Evolutionary conservation across 2,888 invertebrate species (phyloP).

Genomic region (Alcis repandata): DNA sequence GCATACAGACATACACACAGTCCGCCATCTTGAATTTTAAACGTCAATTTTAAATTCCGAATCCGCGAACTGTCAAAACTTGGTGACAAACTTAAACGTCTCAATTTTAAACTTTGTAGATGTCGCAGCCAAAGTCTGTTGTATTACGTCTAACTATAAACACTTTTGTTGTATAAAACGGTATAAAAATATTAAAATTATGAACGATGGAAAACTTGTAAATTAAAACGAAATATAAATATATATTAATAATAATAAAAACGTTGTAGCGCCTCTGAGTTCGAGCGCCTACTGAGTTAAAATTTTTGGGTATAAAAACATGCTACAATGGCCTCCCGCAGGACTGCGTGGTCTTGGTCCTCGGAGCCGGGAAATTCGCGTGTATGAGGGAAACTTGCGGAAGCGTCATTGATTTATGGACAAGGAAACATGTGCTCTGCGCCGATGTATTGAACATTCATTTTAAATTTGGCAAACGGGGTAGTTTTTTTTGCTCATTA

Average conservation of each 20-base stretch:
- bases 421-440: slow-evolving; percentile 55
- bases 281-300: slow-evolving; percentile 87
- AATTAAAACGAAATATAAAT: slow-evolving; percentile 87
- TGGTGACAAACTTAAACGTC: slow-evolving; percentile 47
- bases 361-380: slow-evolving; percentile 59
- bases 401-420: slow-evolving; percentile 40
- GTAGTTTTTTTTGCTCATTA: background rate
- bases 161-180: slow-evolving; percentile 86
- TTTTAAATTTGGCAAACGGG: slow-evolving; percentile 4
- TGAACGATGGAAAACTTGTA: slow-evolving; percentile 86
- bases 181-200: slow-evolving; percentile 87
- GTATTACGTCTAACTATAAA: slow-evolving; percentile 83
- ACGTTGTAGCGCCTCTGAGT: slow-evolving; percentile 85
- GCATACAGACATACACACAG: slow-evolving; percentile 75
- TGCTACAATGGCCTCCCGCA: slow-evolving; percentile 84
- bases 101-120: slow-evolving; percentile 39
- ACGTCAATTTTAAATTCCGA: slow-evolving; percentile 61
- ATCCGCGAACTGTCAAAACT: slow-evolving; percentile 71
- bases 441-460: slow-evolving; percentile 34
- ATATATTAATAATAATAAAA: slow-evolving; percentile 86
- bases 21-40: slow-evolving; percentile 78
- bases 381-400: slow-evolving; percentile 49
- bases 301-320: slow-evolving; percentile 87
- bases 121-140: slow-evolving; percentile 51
- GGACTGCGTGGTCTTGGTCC: slow-evolving; percentile 75